These are phyloP conservation scores for Perizoma flavofasciatum DNA, from an alignment of 2,888 invertebrate species.

Conservation along the genomic window DNA sequence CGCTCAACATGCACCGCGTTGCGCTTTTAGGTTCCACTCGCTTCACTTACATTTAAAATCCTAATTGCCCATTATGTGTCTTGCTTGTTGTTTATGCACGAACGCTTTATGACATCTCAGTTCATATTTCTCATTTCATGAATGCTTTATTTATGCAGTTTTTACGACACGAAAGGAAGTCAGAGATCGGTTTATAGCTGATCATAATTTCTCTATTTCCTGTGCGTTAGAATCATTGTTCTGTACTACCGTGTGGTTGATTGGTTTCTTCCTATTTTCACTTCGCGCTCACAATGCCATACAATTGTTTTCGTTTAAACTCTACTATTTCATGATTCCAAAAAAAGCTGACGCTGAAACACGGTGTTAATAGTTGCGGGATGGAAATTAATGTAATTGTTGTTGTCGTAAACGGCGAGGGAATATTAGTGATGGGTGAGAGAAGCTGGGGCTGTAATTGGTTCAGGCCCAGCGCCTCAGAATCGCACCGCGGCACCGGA, in stretches of 20 bases:
- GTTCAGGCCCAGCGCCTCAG: constrained; percentile 31
- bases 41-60: constrained; percentile 65
- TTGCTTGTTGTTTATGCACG: constrained; percentile 48
- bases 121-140: constrained; percentile 12
- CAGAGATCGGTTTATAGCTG: constrained; percentile 7
- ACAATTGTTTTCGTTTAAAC: neutral
- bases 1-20: constrained; percentile 59
- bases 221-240: constrained; percentile 10
- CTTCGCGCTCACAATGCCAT: constrained; percentile 3
- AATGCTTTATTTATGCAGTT: constrained; percentile 1
- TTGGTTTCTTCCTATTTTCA: constrained; percentile 19
- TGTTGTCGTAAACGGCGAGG: constrained; percentile 29
- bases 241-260: constrained; percentile 14
- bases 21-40: constrained; percentile 60
- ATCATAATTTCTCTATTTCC: constrained; percentile 19
- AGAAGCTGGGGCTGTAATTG: constrained; percentile 59
- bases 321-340: too few relatives aligned
- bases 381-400: constrained; percentile 37
- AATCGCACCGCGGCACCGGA: constrained; percentile 56
- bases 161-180: constrained; percentile 8
- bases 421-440: constrained; percentile 45
- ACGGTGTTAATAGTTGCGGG: constrained; percentile 13
- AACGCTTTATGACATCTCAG: constrained; percentile 39
- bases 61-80: constrained; percentile 67
- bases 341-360: neutral